phyloP scores from a whole-genome alignment of 1,140 invertebrate species.

The Laupala kohalensis region DNA sequence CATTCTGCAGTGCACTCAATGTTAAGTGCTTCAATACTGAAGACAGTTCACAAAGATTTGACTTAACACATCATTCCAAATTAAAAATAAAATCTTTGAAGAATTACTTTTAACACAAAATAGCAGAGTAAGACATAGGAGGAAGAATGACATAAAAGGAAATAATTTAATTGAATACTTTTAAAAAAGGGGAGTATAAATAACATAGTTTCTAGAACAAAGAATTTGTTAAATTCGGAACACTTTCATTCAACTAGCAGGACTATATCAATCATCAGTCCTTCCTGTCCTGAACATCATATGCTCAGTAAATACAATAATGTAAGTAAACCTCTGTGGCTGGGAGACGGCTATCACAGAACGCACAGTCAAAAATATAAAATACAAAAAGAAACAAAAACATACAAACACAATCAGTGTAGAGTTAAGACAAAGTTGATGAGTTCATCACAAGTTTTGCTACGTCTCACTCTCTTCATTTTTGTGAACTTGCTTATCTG shows the following conservation, averaged over 20 bases:
- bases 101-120: neutral
- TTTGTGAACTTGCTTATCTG: neutral
- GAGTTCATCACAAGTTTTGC: constrained; percentile 5
- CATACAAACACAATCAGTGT: constrained; percentile 9
- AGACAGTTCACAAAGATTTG: neutral
- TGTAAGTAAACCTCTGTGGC: constrained; percentile 4
- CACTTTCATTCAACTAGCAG: neutral
- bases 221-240: neutral
- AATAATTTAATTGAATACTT: constrained; percentile 1
- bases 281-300: neutral
- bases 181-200: constrained; percentile 1
- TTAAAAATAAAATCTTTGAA: neutral
- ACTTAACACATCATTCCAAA: neutral
- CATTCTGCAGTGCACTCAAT: neutral
- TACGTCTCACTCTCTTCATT: constrained; percentile 8
- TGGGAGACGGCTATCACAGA: constrained; percentile 14
- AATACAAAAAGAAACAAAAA: constrained; percentile 10
- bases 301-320: constrained; percentile 7
- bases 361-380: constrained; percentile 13
- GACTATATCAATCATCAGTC: neutral
- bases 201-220: neutral
- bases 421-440: neutral
- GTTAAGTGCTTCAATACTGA: neutral
- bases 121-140: neutral
- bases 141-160: neutral